phyloP scores from a whole-genome alignment of 1,140 invertebrate species.

The Philaenus spumarius region DNA sequence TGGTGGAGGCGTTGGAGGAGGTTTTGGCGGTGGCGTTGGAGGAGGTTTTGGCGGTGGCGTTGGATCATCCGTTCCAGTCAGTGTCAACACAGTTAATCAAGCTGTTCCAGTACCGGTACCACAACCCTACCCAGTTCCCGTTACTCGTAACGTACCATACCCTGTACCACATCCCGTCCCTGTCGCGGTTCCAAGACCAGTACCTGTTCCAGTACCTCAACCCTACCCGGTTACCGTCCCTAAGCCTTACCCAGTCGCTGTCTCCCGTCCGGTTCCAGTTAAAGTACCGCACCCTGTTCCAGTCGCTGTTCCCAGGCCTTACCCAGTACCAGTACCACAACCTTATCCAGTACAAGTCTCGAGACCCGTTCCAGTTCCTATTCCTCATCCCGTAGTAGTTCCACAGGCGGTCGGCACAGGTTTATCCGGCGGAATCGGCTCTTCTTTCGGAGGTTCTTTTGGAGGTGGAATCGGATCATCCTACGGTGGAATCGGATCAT shows the following conservation, averaged over 20 bases:
- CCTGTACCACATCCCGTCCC: constrained; percentile 19
- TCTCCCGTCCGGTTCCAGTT: constrained; percentile 22
- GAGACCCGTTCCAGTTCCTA: constrained; percentile 5
- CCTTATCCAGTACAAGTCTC: constrained; percentile 26
- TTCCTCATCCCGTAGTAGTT: constrained; percentile 38
- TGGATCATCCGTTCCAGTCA: not conserved
- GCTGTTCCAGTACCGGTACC: constrained; percentile 18
- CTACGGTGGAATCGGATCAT: constrained; percentile 1
- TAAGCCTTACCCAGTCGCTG: constrained; percentile 13
- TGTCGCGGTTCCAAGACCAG: constrained; percentile 23
- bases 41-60: constrained; percentile 26
- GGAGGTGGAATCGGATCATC: not conserved
- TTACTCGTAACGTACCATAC: constrained; percentile 23
- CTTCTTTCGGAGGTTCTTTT: not conserved
- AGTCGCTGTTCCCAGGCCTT: constrained; percentile 15
- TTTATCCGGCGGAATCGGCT: not conserved
- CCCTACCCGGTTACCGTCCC: constrained; percentile 22
- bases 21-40: constrained; percentile 19
- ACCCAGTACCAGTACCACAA: constrained; percentile 19
- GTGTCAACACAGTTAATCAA: constrained; percentile 14
- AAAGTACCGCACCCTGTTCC: constrained; percentile 24
- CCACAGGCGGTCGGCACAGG: constrained; percentile 42
- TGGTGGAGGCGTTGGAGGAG: not conserved
- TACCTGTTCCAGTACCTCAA: constrained; percentile 27
- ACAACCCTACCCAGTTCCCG: constrained; percentile 19